Percentiles rank a stretch among this genome's conserved stretches.
Evolutionary conservation across 2,888 invertebrate genomes (phyloP).

Genomic region (Pseudoips prasinana): DNA sequence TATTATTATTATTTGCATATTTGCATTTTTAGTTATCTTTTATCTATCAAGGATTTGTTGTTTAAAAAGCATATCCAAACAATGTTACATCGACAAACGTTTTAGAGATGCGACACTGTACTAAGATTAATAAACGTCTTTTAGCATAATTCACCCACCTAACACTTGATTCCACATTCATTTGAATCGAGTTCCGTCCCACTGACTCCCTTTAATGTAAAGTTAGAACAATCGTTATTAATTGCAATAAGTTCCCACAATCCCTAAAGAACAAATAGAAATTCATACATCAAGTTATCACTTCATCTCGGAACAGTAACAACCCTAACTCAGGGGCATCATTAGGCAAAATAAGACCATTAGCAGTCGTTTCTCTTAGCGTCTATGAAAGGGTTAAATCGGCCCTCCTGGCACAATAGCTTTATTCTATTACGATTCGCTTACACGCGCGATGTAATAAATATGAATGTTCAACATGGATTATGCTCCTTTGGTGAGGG

Average conservation of each 20-base stretch:
- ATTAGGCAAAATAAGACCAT: conserved; percentile 80
- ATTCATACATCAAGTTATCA: conserved; percentile 75
- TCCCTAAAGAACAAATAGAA: conserved; percentile 51
- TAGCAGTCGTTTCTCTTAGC: conserved; percentile 79
- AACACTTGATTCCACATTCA: no score
- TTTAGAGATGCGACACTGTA: no score
- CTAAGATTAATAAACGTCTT: not conserved
- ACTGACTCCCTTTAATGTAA: conserved; percentile 5
- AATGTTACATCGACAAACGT: no score
- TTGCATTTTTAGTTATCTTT: no score
- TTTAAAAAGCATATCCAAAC: no score
- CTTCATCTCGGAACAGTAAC: conserved; percentile 60
- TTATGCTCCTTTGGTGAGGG: conserved; percentile 76
- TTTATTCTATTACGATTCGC: conserved; percentile 75
- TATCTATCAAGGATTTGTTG: no score
- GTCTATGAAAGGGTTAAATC: conserved; percentile 76
- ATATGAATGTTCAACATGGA: conserved; percentile 79
- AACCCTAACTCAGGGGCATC: conserved; percentile 71
- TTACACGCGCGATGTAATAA: conserved; percentile 80
- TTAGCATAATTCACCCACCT: no score
- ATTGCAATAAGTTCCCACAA: conserved; percentile 25
- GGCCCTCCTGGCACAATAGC: conserved; percentile 73
- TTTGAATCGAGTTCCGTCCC: no score
- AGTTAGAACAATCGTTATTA: conserved; percentile 20
- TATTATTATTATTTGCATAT: no score